A percentile compares a stretch with the other conserved stretches of the same genome.
These are phyloP conservation scores for Palaemon carinicauda DNA, from an alignment of 1,140 invertebrate species.

Conservation along the genomic window DNA sequence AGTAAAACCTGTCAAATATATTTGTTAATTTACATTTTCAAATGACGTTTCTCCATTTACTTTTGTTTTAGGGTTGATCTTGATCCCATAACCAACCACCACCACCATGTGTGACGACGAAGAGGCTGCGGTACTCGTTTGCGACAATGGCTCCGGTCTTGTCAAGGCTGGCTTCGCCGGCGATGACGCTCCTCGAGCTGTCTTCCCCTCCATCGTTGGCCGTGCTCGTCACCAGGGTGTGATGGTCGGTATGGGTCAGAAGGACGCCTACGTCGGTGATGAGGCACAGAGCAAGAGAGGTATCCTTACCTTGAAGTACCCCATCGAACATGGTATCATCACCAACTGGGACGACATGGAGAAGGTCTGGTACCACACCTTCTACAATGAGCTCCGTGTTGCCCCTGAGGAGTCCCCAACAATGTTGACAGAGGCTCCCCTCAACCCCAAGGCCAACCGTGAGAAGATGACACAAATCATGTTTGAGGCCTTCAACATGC, in stretches of 20 bases:
- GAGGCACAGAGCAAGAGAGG: slow-evolving; percentile 92
- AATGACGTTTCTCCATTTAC: no score
- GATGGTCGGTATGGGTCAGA: slow-evolving; percentile 96
- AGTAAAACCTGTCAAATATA: no score
- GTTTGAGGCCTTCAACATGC: slow-evolving; percentile 65
- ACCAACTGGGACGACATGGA: slow-evolving; percentile 99
- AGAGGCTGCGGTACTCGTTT: no score
- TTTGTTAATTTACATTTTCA: no score
- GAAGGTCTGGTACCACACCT: slow-evolving; percentile 96
- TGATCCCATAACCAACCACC: no score
- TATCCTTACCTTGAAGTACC: slow-evolving; percentile 91
- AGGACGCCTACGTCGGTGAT: slow-evolving; percentile 88
- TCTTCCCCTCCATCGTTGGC: slow-evolving; percentile 74
- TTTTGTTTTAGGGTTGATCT: no score
- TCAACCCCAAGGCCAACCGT: no score
- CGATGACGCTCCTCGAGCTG: slow-evolving; percentile 74
- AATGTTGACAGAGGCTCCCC: no score
- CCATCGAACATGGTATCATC: slow-evolving; percentile 93
- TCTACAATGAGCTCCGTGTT: slow-evolving; percentile 93
- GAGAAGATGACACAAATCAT: no score
- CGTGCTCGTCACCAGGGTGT: slow-evolving; percentile 72
- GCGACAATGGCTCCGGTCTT: slow-evolving; percentile 74
- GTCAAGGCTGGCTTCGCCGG: slow-evolving; percentile 75
- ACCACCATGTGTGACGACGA: no score
- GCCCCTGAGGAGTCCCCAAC: slow-evolving; percentile 89